Evolutionary conservation across 2,888 invertebrate species (phyloP).

Genomic region (Chirona hameri): DNA sequence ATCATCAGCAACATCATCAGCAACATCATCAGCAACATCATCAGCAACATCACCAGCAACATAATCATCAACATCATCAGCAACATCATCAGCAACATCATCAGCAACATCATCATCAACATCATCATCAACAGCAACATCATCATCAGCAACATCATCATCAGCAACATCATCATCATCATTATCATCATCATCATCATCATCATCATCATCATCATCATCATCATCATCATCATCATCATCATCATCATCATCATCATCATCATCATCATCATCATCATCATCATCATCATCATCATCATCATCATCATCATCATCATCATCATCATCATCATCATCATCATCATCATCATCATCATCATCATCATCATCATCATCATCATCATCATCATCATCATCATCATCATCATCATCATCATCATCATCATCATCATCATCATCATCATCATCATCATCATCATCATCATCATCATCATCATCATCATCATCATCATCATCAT

Average conservation of each 20-base stretch:
- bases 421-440: conserved; percentile 11
- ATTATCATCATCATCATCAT: conserved; percentile 22
- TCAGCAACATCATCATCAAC: no score
- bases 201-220: conserved; percentile 22
- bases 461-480: conserved; percentile 7
- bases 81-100: no score
- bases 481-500: conserved; percentile 22
- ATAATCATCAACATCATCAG: no score
- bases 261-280: conserved; percentile 22
- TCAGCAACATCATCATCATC: no score
- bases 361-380: conserved; percentile 22
- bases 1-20: no score
- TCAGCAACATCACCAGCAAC: no score
- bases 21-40: no score
- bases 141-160: no score
- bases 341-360: conserved; percentile 22
- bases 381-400: conserved; percentile 22
- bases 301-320: conserved; percentile 22
- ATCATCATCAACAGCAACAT: no score
- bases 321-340: conserved; percentile 12
- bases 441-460: conserved; percentile 7
- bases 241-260: conserved; percentile 22
- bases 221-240: conserved; percentile 22
- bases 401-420: conserved; percentile 22
- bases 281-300: conserved; percentile 22